Evolutionary conservation across 2,797 vertebrate genomes (phyloP).

Genomic region (Leucoraja ocellata): DNA sequence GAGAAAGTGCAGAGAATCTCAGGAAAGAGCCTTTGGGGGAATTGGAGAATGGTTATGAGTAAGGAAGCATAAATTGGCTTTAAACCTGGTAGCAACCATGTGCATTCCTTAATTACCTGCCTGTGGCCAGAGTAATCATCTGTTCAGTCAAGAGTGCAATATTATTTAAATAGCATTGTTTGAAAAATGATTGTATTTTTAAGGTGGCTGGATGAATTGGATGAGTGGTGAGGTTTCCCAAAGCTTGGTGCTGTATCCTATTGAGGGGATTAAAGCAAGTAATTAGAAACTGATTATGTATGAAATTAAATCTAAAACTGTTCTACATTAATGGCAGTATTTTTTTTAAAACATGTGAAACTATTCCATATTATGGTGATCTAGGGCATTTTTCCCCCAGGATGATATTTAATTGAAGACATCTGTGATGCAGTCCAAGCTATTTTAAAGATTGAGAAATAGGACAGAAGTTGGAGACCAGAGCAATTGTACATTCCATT

Average conservation of each 20-base stretch:
- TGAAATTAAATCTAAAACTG: not conserved
- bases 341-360: not conserved
- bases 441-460: slow-evolving; percentile 22
- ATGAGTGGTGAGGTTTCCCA: not conserved
- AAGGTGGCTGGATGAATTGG: not conserved
- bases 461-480: not conserved
- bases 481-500: too few species aligned
- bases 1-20: not conserved
- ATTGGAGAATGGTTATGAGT: not conserved
- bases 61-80: not conserved
- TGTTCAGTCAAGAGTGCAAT: not conserved
- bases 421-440: not conserved
- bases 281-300: not conserved
- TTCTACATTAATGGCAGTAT: not conserved
- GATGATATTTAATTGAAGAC: not conserved
- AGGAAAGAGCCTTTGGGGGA: not conserved
- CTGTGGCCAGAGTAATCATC: not conserved
- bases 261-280: not conserved
- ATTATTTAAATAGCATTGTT: not conserved
- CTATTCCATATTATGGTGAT: not conserved
- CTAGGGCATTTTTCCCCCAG: slow-evolving; percentile 4
- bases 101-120: not conserved
- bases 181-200: not conserved
- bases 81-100: not conserved
- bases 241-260: not conserved